Percentiles rank a stretch among this genome's conserved stretches.
Evolutionary conservation across 2,113 vertebrate species (phyloP).

Genomic region (Nothocercus nigrocapillus): DNA sequence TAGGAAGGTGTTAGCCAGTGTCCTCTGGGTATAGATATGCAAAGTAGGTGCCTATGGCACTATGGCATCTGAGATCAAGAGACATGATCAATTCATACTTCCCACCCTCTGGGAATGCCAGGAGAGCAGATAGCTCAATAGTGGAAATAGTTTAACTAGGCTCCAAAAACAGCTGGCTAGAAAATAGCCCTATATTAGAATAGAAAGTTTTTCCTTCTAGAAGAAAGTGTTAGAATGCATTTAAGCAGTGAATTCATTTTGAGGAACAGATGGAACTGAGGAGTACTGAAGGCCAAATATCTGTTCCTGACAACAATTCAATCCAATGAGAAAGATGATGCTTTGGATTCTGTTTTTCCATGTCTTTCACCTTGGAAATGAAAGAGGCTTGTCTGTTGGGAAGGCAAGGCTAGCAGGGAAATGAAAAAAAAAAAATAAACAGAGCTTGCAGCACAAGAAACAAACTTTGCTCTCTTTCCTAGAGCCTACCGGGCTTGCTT

Average conservation of each 20-base stretch:
- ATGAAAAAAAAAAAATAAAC: not conserved
- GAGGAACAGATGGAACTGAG: not conserved
- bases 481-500: not conserved
- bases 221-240: not conserved
- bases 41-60: not conserved
- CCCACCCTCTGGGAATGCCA: not conserved
- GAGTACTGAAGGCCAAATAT: not conserved
- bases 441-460: not conserved
- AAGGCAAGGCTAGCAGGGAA: not conserved
- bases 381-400: not conserved
- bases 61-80: not conserved
- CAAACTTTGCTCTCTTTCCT: not conserved
- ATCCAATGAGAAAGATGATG: not conserved
- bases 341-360: not conserved
- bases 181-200: not conserved
- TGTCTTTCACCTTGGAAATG: not conserved
- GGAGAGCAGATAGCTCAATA: not conserved
- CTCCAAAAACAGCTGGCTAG: not conserved
- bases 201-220: not conserved
- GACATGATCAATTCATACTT: not conserved
- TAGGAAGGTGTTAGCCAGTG: not conserved
- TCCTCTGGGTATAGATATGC: not conserved
- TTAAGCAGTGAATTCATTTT: not conserved
- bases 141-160: not conserved
- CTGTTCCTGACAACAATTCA: not conserved